Evolutionary conservation across 1,140 invertebrate species (phyloP).

Genomic region (Pygmarrhopalites habei): DNA sequence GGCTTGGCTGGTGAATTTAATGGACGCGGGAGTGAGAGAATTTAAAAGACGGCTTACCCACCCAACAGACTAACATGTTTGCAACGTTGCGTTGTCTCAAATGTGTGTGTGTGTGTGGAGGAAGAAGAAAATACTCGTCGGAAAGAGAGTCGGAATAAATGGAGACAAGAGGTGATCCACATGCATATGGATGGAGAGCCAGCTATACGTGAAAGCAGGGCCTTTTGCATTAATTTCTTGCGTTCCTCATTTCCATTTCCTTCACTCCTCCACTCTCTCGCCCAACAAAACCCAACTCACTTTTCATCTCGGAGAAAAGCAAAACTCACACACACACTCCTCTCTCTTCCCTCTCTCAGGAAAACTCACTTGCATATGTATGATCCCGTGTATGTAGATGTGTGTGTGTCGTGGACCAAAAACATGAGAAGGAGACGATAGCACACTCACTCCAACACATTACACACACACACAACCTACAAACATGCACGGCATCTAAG

Average conservation of each 20-base stretch:
- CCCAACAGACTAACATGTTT: too few relatives aligned
- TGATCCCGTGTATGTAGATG: background rate
- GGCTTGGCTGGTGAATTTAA: too few relatives aligned
- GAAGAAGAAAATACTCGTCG: too few relatives aligned
- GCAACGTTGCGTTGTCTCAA: too few relatives aligned
- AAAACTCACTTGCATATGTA: conserved; percentile 14
- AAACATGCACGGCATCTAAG: background rate
- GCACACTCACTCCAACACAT: too few relatives aligned
- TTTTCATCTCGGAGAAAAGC: conserved; percentile 13
- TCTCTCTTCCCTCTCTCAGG: conserved; percentile 12
- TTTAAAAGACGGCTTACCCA: too few relatives aligned
- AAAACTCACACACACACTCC: conserved; percentile 10
- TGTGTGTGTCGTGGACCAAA: background rate
- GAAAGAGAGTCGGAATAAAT: too few relatives aligned
- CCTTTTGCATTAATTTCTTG: conserved; percentile 40
- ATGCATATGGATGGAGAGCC: conserved; percentile 3
- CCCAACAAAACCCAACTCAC: background rate
- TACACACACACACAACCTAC: background rate
- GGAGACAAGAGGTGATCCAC: background rate
- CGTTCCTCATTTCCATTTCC: conserved; percentile 37
- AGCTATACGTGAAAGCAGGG: conserved; percentile 4
- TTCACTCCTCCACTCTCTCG: conserved; percentile 4
- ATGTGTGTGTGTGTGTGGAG: too few relatives aligned
- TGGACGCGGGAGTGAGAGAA: too few relatives aligned
- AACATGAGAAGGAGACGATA: too few relatives aligned